phyloP scores from a whole-genome alignment of 1,140 invertebrate genomes.

The Papilio aristodemus region DNA sequence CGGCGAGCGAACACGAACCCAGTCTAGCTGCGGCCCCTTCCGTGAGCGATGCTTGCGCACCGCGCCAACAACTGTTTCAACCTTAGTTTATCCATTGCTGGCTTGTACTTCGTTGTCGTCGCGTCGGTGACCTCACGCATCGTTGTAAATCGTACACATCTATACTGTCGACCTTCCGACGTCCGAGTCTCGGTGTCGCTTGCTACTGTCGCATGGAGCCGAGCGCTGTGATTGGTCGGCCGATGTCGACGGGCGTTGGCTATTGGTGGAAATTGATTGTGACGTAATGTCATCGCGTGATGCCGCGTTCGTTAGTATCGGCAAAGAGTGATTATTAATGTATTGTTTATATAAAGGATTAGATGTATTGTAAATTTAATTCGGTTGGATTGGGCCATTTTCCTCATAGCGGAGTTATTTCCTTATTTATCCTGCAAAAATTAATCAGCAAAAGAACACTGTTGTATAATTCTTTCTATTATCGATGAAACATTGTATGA shows the following conservation, averaged over 20 bases:
- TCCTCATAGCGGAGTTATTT: constrained; percentile 25
- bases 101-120: constrained; percentile 52
- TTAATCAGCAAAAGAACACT: neutral
- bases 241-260: constrained; percentile 22
- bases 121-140: constrained; percentile 28
- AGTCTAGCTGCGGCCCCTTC: constrained; percentile 21
- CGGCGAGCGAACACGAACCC: constrained; percentile 31
- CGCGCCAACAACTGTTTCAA: constrained; percentile 30
- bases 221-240: constrained; percentile 28
- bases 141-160: constrained; percentile 32
- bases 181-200: constrained; percentile 15
- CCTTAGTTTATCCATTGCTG: constrained; percentile 42
- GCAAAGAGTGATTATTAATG: constrained; percentile 45
- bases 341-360: constrained; percentile 44
- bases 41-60: constrained; percentile 38
- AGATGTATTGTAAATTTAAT: constrained; percentile 44
- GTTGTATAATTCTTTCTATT: neutral
- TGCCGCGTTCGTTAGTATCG: constrained; percentile 31
- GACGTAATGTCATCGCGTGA: neutral
- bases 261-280: constrained; percentile 14
- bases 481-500: neutral
- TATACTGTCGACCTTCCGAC: neutral
- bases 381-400: constrained; percentile 41
- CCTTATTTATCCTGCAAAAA: neutral
- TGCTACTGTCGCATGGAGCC: constrained; percentile 11